These are phyloP conservation scores for Spinibarbus caldwelli DNA, from an alignment of 2,797 vertebrate genomes.

Conservation along the genomic window DNA sequence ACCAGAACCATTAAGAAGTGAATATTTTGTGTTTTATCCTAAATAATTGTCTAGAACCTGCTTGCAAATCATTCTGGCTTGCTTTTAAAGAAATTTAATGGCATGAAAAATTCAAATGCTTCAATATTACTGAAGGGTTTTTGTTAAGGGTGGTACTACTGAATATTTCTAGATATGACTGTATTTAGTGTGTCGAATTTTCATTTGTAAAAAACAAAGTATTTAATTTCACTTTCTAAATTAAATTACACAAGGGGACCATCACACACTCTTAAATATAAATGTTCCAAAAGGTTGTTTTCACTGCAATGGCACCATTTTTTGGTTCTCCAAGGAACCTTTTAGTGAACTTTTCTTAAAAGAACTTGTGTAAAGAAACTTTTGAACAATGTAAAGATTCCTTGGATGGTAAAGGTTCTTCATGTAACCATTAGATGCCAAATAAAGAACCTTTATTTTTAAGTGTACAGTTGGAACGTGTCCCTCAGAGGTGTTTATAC, in stretches of 20 bases:
- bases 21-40: not conserved
- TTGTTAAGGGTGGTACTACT: not conserved
- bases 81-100: constrained; percentile 10
- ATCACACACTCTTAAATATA: not conserved
- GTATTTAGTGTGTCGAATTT: not conserved
- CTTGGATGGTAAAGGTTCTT: not conserved
- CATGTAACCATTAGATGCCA: not conserved
- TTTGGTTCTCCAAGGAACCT: not conserved
- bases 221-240: not conserved
- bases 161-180: not conserved
- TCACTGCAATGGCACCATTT: not conserved
- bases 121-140: not conserved
- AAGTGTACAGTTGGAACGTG: not conserved
- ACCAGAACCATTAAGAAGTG: not conserved
- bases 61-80: not conserved
- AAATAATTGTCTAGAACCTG: constrained; percentile 4
- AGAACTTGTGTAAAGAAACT: not conserved
- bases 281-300: not conserved
- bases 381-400: too few species aligned
- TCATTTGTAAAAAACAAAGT: not conserved
- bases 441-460: not conserved
- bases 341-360: not conserved
- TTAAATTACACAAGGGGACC: not conserved
- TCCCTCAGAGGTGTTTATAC: not conserved
- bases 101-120: not conserved